These are phyloP conservation scores for Drosophila histrio DNA, from an alignment of 2,888 invertebrate genomes.

Conservation along the genomic window DNA sequence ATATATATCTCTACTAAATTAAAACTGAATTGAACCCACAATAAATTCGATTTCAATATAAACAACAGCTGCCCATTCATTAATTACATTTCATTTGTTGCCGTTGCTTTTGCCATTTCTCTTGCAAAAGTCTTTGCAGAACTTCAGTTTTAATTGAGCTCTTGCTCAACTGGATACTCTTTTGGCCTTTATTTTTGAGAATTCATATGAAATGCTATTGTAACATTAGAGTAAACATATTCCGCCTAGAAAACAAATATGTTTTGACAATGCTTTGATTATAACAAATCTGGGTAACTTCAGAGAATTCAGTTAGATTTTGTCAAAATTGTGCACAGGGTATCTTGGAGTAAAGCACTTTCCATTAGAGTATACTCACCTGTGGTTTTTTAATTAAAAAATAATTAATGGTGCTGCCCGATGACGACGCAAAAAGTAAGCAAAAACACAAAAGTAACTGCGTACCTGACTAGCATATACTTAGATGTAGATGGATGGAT, in stretches of 20 bases:
- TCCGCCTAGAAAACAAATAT: not conserved
- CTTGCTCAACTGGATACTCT: not conserved
- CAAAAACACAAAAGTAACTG: not conserved
- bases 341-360: not conserved
- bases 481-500: not conserved
- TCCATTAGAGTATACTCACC: not conserved
- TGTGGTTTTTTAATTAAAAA: slow-evolving; percentile 4
- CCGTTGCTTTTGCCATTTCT: slow-evolving; percentile 17
- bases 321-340: not conserved
- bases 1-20: not conserved
- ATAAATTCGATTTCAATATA: slow-evolving; percentile 12
- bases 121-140: not conserved
- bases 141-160: slow-evolving; percentile 3
- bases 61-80: slow-evolving; percentile 1
- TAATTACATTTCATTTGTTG: slow-evolving; percentile 28
- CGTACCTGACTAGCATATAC: not conserved
- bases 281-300: not conserved
- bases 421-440: not conserved
- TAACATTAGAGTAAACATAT: not conserved
- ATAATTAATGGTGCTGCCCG: slow-evolving; percentile 2
- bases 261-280: not conserved
- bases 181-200: not conserved
- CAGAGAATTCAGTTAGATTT: not conserved
- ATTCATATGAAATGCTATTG: not conserved
- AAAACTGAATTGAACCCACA: not conserved